Conservation (phyloP, 2,888 invertebrate genomes). For the Dysmachus trigonus region DNA sequence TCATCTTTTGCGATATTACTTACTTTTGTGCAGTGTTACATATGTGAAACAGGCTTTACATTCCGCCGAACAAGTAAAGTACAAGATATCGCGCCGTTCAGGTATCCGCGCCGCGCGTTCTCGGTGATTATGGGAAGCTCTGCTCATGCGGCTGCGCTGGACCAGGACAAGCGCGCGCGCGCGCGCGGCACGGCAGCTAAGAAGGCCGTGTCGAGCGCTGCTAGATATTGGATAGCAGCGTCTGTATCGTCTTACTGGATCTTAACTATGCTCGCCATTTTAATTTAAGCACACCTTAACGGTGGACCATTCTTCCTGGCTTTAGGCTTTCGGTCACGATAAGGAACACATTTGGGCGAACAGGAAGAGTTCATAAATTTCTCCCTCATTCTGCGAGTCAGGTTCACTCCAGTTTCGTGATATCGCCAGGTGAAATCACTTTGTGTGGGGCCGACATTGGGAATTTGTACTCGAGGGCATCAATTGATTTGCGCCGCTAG, state of each 20-base stretch:
- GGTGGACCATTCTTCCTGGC: constrained; percentile 25
- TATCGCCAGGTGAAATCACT: constrained; percentile 30
- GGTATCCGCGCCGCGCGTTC: constrained; percentile 28
- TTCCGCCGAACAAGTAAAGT: constrained; percentile 5
- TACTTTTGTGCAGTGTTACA: constrained; percentile 26
- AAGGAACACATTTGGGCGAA: constrained; percentile 23
- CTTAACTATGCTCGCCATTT: constrained; percentile 30
- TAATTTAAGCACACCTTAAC: constrained; percentile 38
- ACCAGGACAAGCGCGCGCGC: not conserved
- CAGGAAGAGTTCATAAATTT: constrained; percentile 37
- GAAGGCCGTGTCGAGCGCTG: not conserved
- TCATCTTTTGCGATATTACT: constrained; percentile 31
- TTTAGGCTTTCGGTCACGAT: constrained; percentile 39
- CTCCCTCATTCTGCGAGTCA: constrained; percentile 8
- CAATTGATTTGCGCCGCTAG: not conserved
- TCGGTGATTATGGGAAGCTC: constrained; percentile 30
- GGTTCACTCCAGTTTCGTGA: constrained; percentile 4
- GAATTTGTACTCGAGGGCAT: not conserved
- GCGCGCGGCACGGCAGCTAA: not conserved
- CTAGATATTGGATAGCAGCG: constrained; percentile 21
- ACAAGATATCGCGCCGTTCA: not conserved
- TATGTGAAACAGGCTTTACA: constrained; percentile 29
- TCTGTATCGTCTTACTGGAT: constrained; percentile 24
- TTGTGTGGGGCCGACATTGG: constrained; percentile 23
- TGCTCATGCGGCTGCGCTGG: not conserved